Conservation (phyloP, 2,888 invertebrate species). For the Pimpla rufipes region DNA sequence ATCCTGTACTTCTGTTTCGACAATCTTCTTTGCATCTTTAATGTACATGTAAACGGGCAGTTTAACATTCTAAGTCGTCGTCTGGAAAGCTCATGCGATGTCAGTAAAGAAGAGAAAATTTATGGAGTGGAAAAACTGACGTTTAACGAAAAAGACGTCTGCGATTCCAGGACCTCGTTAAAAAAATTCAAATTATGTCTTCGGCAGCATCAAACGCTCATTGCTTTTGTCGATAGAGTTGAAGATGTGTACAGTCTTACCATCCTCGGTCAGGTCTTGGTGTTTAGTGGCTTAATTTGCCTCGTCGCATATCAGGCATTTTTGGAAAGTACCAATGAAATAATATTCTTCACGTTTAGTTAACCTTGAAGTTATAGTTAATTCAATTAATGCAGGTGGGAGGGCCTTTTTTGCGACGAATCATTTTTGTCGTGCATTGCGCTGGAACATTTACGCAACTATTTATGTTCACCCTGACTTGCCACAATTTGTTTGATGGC, state of each 20-base stretch:
- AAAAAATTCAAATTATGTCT: conserved; percentile 63
- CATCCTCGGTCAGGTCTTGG: conserved; percentile 70
- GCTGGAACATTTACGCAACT: conserved; percentile 63
- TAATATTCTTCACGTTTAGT: neutral
- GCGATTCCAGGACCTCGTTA: conserved; percentile 5
- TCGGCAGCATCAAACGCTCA: conserved; percentile 69
- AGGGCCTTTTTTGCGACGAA: conserved; percentile 53
- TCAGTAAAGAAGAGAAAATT: neutral
- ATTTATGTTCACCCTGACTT: conserved; percentile 69
- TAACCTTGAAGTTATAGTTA: neutral
- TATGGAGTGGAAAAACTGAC: neutral
- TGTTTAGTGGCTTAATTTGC: conserved; percentile 72
- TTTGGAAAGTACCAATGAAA: conserved; percentile 65
- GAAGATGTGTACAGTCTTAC: conserved; percentile 66
- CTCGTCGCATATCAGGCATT: conserved; percentile 73
- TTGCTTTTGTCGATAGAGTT: conserved; percentile 66
- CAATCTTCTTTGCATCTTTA: conserved; percentile 72
- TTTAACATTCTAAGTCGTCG: conserved; percentile 73
- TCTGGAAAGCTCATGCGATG: conserved; percentile 58
- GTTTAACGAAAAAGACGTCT: conserved; percentile 11
- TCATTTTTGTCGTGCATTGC: conserved; percentile 59
- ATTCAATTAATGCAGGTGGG: conserved; percentile 32
- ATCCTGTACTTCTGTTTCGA: conserved; percentile 76
- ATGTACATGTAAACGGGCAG: conserved; percentile 72
- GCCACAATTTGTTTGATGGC: conserved; percentile 63